Percentiles rank a stretch among this genome's conserved stretches.
phyloP scores from a whole-genome alignment of 2,113 vertebrate species.

The Gila orcuttii region DNA sequence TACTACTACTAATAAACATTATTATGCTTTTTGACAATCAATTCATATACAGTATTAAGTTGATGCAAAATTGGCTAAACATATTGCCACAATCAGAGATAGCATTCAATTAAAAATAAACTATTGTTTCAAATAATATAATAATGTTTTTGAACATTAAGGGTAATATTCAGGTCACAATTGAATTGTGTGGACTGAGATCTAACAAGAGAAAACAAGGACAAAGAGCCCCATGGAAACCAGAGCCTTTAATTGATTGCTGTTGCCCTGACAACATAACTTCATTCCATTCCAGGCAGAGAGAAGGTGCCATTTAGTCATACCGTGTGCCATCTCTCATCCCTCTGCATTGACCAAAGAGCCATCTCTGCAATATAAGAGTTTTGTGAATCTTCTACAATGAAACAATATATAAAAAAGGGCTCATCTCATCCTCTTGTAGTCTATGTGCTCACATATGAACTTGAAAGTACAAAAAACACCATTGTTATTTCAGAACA shows the following conservation, averaged over 20 bases:
- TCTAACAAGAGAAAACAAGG: not conserved
- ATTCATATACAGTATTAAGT: no score
- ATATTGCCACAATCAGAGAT: not conserved
- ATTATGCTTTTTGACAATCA: no score
- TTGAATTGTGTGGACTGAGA: not conserved
- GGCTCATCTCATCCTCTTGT: not conserved
- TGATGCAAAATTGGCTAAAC: not conserved
- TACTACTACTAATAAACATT: no score
- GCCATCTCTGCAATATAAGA: not conserved
- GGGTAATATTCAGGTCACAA: not conserved
- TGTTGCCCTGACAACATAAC: slow-evolving; percentile 38
- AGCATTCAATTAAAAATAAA: not conserved
- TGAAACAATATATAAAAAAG: not conserved
- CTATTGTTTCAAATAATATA: not conserved
- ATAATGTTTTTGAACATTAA: no score
- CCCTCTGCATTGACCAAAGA: not conserved
- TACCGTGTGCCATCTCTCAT: not conserved
- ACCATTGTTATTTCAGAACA: not conserved
- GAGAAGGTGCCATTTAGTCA: slow-evolving; percentile 10
- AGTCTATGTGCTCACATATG: not conserved
- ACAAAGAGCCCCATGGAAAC: slow-evolving; percentile 27
- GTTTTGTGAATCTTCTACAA: not conserved
- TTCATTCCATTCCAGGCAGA: slow-evolving; percentile 6
- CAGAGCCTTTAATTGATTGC: slow-evolving; percentile 42
- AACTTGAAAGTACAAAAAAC: not conserved